Evolutionary conservation across 2,113 vertebrate genomes (phyloP), one percentile per base, ranked within the genome.

Genomic region (Sarotherodon lohbergeri): DNA sequence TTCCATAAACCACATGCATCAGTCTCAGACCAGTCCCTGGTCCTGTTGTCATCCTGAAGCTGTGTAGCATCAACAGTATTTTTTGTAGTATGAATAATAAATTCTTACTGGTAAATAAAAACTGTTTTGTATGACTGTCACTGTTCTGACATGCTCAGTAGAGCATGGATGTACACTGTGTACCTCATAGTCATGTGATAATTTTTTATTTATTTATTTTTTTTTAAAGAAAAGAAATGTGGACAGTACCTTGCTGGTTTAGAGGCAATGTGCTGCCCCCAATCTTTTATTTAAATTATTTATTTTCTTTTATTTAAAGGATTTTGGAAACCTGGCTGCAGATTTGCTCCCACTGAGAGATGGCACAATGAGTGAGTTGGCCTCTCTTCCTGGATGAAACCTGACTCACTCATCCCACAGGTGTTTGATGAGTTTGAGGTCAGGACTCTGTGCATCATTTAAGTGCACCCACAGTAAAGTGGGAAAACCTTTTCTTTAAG

Each of bases 71-170:
- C 22, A 48, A 27, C n/a, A 16, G 7, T 57, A 6, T 85, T 88
- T 61, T 86, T 82, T 81, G 59, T 84, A 84, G 46, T 73, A 54
- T 80, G 41, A 90, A 89, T 90, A 91, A 90, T 89, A 90, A 88
- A 91, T 46, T 59, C 5, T 68, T 41, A 22, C 36, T 59, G 7
- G 22, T 9, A 57, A 24, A 68, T 80, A 9, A 88, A 88, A 43
- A 12, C 16, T 32, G 9, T 52, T n/a, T 81, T 14, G 17, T 22
- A 52, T 56, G 24, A 55, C 11, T 83, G 48, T 32, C 13, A 50
- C 22, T 19, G 52, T 32, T 48, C 56, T 61, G 2, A 19, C 24
- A n/a, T 43, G 4, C 43, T 12, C 71, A 22, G 22, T 22, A 22
- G 22, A 34, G 10, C 39, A 29, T 43, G 22, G 14, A 32, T 48